phyloP scores from a whole-genome alignment of 1,140 invertebrate species.

The Sitobion miscanthi region DNA sequence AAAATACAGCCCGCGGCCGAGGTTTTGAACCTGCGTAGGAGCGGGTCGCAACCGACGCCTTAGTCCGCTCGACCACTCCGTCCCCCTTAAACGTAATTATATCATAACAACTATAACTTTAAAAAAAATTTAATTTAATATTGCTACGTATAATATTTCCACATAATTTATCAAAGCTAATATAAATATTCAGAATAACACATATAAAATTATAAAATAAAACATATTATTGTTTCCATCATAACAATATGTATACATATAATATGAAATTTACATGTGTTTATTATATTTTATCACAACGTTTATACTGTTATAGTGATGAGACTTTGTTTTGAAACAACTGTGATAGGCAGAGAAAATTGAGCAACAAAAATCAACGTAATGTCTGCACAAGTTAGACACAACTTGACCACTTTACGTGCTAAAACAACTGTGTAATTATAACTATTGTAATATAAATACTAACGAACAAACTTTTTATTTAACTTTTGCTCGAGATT shows the following conservation, averaged over 20 bases:
- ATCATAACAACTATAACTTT: not conserved
- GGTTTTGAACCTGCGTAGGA: too few relatives aligned
- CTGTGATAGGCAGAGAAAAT: not conserved
- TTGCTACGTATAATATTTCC: not conserved
- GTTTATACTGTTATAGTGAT: not conserved
- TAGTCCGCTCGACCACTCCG: too few relatives aligned
- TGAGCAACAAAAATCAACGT: not conserved
- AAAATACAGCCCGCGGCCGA: too few relatives aligned
- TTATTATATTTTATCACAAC: not conserved
- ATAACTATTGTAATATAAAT: not conserved
- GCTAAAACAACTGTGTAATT: not conserved
- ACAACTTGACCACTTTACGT: not conserved
- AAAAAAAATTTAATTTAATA: not conserved
- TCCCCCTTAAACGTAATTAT: not conserved
- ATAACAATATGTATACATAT: not conserved
- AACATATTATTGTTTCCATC: not conserved
- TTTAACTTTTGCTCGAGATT: not conserved
- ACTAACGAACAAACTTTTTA: not conserved
- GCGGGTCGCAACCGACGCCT: too few relatives aligned
- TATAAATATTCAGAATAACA: too few relatives aligned
- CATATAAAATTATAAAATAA: not conserved
- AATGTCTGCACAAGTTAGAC: not conserved
- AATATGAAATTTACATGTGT: not conserved
- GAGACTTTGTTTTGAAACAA: not conserved
- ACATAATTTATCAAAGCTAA: not conserved